Evolutionary conservation across 2,113 vertebrate genomes (phyloP).

Genomic region (Excalfactoria chinensis): DNA sequence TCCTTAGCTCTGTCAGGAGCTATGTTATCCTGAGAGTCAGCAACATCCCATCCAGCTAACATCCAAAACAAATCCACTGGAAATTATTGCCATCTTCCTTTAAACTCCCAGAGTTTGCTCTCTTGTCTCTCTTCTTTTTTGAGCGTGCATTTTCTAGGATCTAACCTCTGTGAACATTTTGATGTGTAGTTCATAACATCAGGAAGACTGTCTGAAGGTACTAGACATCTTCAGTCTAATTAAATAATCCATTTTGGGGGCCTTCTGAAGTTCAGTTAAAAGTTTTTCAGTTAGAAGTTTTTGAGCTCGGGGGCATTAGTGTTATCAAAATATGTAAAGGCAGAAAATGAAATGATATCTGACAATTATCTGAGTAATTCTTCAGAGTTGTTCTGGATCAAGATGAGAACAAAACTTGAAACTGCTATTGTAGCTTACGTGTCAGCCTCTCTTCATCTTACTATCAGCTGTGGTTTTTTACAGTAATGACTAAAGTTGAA

Average conservation of each 20-base stretch:
- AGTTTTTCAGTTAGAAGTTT: too few species aligned
- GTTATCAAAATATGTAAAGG: neutral
- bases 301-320: neutral
- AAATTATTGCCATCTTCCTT: neutral
- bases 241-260: neutral
- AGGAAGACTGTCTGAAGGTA: neutral
- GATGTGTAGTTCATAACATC: rapidly evolving
- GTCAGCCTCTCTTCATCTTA: neutral
- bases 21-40: neutral
- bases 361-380: neutral
- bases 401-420: neutral
- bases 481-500: neutral
- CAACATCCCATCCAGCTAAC: neutral
- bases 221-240: neutral
- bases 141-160: neutral
- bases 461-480: neutral
- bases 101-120: neutral
- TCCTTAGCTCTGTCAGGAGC: neutral
- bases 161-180: neutral
- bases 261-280: neutral
- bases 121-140: neutral
- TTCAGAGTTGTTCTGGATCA: neutral
- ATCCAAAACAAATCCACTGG: neutral
- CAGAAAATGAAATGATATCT: neutral
- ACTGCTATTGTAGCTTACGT: neutral